Percentiles rank a stretch among this genome's conserved stretches.
Evolutionary conservation across 2,888 invertebrate genomes (phyloP).

Genomic region (Callimorpha dominula): DNA sequence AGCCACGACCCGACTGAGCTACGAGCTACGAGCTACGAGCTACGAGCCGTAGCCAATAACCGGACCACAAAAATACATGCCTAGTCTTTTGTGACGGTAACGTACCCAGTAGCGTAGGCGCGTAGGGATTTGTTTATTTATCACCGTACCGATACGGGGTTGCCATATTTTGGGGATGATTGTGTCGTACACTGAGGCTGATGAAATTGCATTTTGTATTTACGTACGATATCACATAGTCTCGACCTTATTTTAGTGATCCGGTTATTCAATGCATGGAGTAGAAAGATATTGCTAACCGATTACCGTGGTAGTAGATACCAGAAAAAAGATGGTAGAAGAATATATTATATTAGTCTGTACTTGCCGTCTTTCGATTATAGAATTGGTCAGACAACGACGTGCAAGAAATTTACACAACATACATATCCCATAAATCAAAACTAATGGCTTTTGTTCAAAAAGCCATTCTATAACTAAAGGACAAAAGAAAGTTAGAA

Average conservation of each 20-base stretch:
- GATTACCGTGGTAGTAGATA: not conserved
- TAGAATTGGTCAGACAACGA: not conserved
- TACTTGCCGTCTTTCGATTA: not conserved
- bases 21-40: not conserved
- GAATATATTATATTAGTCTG: not conserved
- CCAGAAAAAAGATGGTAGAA: not conserved
- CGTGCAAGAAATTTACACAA: too few species aligned
- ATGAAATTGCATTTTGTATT: too few species aligned
- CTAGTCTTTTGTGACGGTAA: not conserved
- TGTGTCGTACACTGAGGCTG: too few species aligned
- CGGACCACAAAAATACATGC: not conserved
- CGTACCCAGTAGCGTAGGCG: too few species aligned
- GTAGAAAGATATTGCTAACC: not conserved
- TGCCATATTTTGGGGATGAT: too few species aligned
- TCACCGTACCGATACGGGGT: too few species aligned
- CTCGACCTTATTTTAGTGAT: slow-evolving; percentile 1
- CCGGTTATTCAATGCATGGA: slow-evolving; percentile 4
- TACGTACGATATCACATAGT: too few species aligned
- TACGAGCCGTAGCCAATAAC: not conserved
- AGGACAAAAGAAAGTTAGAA: not conserved
- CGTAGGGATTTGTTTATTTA: too few species aligned
- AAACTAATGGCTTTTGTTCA: too few species aligned
- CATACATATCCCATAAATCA: too few species aligned
- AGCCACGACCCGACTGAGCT: slow-evolving; percentile 17
- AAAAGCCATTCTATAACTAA: not conserved